Evolutionary conservation across 1,140 invertebrate species (phyloP).

Genomic region (Dendroctonus valens): DNA sequence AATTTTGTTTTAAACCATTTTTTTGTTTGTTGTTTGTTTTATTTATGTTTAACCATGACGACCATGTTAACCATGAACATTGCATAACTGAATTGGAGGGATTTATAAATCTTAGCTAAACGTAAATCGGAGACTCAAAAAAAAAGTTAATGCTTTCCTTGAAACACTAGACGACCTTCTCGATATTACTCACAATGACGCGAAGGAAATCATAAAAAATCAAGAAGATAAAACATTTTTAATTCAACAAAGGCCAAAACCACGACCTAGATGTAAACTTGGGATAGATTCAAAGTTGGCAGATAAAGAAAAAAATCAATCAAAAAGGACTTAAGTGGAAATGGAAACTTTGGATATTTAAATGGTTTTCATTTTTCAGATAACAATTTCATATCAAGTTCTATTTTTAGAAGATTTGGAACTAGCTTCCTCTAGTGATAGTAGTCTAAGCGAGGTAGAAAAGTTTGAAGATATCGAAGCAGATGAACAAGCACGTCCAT

Average conservation of each 20-base stretch:
- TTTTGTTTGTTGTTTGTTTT: too few species aligned
- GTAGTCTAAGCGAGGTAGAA: conserved; percentile 1
- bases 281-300: too few species aligned
- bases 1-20: too few species aligned
- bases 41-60: too few species aligned
- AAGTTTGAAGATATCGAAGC: conserved; percentile 1
- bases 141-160: not conserved
- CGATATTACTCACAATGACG: not conserved
- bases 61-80: not conserved
- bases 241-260: too few species aligned
- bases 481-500: too few species aligned
- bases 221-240: conserved; percentile 7
- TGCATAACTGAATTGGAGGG: not conserved
- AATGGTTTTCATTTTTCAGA: not conserved
- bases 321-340: too few species aligned
- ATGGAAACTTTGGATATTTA: not conserved
- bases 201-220: not conserved
- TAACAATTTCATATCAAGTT: not conserved
- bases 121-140: conserved; percentile 2
- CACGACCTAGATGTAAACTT: too few species aligned
- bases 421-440: conserved; percentile 1
- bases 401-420: not conserved
- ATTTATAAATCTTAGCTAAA: not conserved
- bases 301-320: too few species aligned
- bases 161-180: conserved; percentile 3